phyloP scores from a whole-genome alignment of 2,888 invertebrate genomes.

The Chouioia cunea region DNA sequence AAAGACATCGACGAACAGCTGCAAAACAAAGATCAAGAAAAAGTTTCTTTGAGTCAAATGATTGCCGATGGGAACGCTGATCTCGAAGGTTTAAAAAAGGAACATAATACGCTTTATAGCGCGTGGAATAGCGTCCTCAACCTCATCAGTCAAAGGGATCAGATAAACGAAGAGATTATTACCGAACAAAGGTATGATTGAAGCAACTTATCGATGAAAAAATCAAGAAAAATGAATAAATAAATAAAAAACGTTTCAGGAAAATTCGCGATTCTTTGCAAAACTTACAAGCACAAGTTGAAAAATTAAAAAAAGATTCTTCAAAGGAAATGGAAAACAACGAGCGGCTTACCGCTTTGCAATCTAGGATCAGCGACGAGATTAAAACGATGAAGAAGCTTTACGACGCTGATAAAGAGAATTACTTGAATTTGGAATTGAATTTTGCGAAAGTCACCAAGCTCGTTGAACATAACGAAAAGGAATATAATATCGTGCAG shows the following conservation, averaged over 20 bases:
- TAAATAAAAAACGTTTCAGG: slow-evolving; percentile 64
- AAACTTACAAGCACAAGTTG: slow-evolving; percentile 73
- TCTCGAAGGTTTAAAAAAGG: slow-evolving; percentile 78
- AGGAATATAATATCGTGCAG: slow-evolving; percentile 71
- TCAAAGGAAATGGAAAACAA: slow-evolving; percentile 78
- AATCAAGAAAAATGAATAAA: no score
- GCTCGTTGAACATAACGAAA: slow-evolving; percentile 75
- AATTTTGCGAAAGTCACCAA: slow-evolving; percentile 72
- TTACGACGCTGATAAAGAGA: slow-evolving; percentile 71
- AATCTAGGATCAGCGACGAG: slow-evolving; percentile 73
- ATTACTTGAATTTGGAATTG: slow-evolving; percentile 67
- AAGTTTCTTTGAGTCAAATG: slow-evolving; percentile 72
- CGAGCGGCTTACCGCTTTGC: slow-evolving; percentile 74
- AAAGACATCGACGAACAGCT: slow-evolving; percentile 76
- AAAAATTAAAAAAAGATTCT: slow-evolving; percentile 76
- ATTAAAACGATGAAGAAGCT: slow-evolving; percentile 62
- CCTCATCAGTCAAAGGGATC: slow-evolving; percentile 79
- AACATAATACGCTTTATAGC: slow-evolving; percentile 78
- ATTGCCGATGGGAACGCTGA: slow-evolving; percentile 80
- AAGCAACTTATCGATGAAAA: slow-evolving; percentile 53
- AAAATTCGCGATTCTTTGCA: slow-evolving; percentile 73
- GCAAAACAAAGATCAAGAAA: slow-evolving; percentile 75
- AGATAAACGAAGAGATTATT: slow-evolving; percentile 74
- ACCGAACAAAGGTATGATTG: slow-evolving; percentile 73
- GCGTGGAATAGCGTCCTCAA: slow-evolving; percentile 83